phyloP scores from a whole-genome alignment of 1,140 invertebrate genomes.

The Drosophila pectinifera region DNA sequence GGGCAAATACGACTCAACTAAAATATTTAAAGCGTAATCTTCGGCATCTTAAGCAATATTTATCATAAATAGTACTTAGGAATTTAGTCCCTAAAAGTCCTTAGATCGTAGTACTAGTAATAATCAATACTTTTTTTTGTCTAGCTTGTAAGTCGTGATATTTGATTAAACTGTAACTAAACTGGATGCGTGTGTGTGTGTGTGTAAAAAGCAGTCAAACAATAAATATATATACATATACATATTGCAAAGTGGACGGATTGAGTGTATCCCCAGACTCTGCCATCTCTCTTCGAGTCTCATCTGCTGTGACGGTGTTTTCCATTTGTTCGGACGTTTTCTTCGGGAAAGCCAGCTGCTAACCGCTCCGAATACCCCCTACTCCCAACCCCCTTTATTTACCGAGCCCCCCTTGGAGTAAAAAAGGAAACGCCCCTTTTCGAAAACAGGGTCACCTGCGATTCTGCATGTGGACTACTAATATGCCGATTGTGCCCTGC shows the following conservation, averaged over 20 bases:
- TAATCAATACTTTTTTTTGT: slow-evolving; percentile 39
- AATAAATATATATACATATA: slow-evolving; percentile 26
- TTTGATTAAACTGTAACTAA: slow-evolving; percentile 54
- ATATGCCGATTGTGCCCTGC: too few relatives aligned
- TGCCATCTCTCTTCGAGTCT: slow-evolving; percentile 10
- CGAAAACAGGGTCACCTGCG: slow-evolving; percentile 9
- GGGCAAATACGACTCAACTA: neutral
- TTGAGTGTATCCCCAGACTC: neutral
- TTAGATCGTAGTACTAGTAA: slow-evolving; percentile 4
- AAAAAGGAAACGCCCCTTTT: slow-evolving; percentile 6
- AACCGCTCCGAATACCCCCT: slow-evolving; percentile 22
- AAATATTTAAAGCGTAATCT: neutral
- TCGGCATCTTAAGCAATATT: neutral
- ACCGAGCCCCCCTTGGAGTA: neutral
- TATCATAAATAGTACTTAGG: neutral
- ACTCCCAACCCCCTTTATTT: neutral
- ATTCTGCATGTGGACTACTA: too few relatives aligned
- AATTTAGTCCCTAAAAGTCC: neutral
- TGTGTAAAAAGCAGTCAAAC: slow-evolving; percentile 18
- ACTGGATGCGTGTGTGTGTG: slow-evolving; percentile 2
- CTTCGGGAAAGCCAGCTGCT: slow-evolving; percentile 57
- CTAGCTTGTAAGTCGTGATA: slow-evolving; percentile 69
- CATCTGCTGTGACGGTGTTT: slow-evolving; percentile 60
- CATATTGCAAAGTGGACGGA: neutral
- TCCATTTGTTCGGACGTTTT: slow-evolving; percentile 66